phyloP scores from a whole-genome alignment of 2,888 invertebrate genomes.

The Callosobruchus maculatus region DNA sequence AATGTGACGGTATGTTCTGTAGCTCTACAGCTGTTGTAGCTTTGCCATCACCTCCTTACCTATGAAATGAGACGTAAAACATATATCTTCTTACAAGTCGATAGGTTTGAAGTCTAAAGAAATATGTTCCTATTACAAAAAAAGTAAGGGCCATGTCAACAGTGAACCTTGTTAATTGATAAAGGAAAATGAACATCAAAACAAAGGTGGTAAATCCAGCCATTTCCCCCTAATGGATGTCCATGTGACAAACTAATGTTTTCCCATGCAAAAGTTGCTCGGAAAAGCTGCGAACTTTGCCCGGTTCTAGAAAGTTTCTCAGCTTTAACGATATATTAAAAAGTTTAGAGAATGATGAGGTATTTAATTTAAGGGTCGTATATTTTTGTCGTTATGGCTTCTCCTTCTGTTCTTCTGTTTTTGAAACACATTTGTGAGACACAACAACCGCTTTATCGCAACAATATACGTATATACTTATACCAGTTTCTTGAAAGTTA shows the following conservation, averaged over 20 bases:
- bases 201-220: background rate
- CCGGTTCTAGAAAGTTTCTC: constrained; percentile 31
- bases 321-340: constrained; percentile 38
- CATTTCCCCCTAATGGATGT: background rate
- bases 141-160: no score
- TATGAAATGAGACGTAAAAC: no score
- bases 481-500: background rate
- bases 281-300: background rate
- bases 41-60: no score
- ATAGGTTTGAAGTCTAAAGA: no score
- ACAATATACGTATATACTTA: background rate
- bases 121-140: no score
- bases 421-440: background rate
- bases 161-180: no score
- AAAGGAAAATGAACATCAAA: no score
- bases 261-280: background rate
- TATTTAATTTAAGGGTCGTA: constrained; percentile 35
- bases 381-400: constrained; percentile 18
- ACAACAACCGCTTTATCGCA: background rate
- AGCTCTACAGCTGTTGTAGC: no score
- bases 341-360: constrained; percentile 36
- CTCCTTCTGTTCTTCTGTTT: background rate
- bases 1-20: no score
- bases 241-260: background rate
- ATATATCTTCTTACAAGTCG: no score